Evolutionary conservation across 2,888 invertebrate genomes (phyloP).

Genomic region (Eupsilia transversa): DNA sequence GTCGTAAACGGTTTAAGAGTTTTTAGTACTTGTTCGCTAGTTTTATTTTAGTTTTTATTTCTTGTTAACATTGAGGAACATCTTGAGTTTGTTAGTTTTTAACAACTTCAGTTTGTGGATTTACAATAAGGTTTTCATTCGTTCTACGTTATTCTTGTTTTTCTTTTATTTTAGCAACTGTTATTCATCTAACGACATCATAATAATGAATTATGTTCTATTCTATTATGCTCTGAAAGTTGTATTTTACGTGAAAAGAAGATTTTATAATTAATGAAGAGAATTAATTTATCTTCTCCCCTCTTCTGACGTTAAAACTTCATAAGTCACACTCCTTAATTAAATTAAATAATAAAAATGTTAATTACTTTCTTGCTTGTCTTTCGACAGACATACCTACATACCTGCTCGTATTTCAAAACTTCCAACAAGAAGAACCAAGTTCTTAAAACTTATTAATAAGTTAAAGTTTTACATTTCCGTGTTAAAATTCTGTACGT

Average conservation of each 20-base stretch:
- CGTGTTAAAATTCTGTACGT: constrained; percentile 59
- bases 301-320: constrained; percentile 27
- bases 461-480: constrained; percentile 65
- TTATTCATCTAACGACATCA: background rate
- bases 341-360: constrained; percentile 64
- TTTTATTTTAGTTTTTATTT: constrained; percentile 57
- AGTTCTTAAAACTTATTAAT: constrained; percentile 69
- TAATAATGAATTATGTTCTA: background rate
- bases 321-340: constrained; percentile 51
- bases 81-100: constrained; percentile 41
- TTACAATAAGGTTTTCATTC: constrained; percentile 8
- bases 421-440: constrained; percentile 41
- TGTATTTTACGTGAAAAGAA: background rate
- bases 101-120: constrained; percentile 28
- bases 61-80: constrained; percentile 37
- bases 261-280: background rate
- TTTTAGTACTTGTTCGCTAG: constrained; percentile 56
- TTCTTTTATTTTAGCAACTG: background rate
- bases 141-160: background rate
- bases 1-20: constrained; percentile 63
- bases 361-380: constrained; percentile 58
- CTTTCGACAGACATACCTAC: constrained; percentile 50
- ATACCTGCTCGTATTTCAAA: constrained; percentile 53
- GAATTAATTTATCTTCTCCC: constrained; percentile 18
- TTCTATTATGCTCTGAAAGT: background rate